Conservation (phyloP, 2,888 invertebrate genomes). For the Amphipoea lucens region DNA sequence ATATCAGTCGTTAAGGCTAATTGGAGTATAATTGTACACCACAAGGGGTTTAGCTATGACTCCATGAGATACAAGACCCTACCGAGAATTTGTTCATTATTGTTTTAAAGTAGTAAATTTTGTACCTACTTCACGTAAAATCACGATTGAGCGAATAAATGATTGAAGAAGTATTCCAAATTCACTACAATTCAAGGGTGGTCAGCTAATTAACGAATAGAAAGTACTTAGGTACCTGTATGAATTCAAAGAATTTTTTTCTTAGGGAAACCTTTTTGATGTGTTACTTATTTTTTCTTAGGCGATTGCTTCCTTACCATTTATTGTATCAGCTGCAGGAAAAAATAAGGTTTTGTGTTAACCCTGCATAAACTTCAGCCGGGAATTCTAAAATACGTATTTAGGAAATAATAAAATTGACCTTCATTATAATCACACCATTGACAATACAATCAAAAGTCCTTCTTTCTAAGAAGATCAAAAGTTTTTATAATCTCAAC, state of each 20-base stretch:
- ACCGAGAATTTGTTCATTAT: not conserved
- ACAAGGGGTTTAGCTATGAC: slow-evolving; percentile 14
- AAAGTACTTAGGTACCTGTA: not conserved
- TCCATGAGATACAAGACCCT: slow-evolving; percentile 5
- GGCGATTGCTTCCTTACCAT: too few relatives aligned
- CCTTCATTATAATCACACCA: not conserved
- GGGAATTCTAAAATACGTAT: too few relatives aligned
- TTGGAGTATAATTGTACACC: slow-evolving; percentile 51
- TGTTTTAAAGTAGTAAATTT: not conserved
- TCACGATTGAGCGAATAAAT: not conserved
- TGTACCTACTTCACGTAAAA: not conserved
- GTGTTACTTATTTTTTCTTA: not conserved
- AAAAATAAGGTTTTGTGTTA: not conserved
- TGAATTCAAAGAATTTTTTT: too few relatives aligned
- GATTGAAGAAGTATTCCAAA: not conserved
- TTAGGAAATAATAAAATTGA: not conserved
- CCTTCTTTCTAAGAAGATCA: not conserved
- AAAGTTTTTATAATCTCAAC: slow-evolving; percentile 5
- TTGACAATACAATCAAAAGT: not conserved
- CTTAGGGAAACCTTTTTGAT: too few relatives aligned
- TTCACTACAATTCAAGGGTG: too few relatives aligned
- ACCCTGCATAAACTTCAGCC: not conserved
- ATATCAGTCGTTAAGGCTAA: slow-evolving; percentile 53
- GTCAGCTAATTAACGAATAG: not conserved
- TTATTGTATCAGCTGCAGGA: not conserved